These are phyloP conservation scores for Acronicta psi DNA, from an alignment of 2,888 invertebrate genomes.

Conservation along the genomic window DNA sequence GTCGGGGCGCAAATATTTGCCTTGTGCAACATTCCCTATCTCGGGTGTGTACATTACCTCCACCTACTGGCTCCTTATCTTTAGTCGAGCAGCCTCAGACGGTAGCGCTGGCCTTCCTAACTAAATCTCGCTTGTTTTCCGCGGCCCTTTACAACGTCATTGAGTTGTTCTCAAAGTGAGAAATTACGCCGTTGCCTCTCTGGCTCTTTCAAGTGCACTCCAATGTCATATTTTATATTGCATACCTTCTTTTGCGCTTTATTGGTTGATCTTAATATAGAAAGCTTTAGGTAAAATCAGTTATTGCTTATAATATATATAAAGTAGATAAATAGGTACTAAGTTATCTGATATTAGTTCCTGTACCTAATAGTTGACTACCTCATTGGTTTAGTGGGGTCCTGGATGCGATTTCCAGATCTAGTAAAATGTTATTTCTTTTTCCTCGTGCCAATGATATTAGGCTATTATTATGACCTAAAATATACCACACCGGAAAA, in stretches of 20 bases:
- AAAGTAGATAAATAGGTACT: no score
- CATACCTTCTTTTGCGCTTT: not conserved
- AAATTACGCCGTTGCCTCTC: conserved; percentile 28
- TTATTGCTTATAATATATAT: not conserved
- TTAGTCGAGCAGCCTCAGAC: conserved; percentile 67
- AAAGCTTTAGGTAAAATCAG: conserved; percentile 29
- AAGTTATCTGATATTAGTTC: no score
- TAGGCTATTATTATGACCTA: no score
- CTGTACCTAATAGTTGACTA: no score
- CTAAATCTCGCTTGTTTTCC: conserved; percentile 73
- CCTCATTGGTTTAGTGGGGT: no score
- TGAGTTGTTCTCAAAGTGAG: conserved; percentile 68
- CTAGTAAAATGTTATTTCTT: no score
- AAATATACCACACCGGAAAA: no score
- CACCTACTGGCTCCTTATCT: conserved; percentile 77
- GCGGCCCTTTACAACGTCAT: conserved; percentile 72
- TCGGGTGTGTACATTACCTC: conserved; percentile 75
- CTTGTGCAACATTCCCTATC: conserved; percentile 76
- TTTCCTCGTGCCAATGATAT: no score
- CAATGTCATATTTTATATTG: conserved; percentile 19
- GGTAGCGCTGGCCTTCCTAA: conserved; percentile 66
- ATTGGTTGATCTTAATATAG: conserved; percentile 4
- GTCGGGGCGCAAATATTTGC: conserved; percentile 74
- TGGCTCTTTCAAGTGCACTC: conserved; percentile 26
- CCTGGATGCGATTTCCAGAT: no score